Evolutionary conservation across 2,113 vertebrate genomes (phyloP), one percentile per base, ranked within the genome.

Genomic region (Rhynchomys soricoides): DNA sequence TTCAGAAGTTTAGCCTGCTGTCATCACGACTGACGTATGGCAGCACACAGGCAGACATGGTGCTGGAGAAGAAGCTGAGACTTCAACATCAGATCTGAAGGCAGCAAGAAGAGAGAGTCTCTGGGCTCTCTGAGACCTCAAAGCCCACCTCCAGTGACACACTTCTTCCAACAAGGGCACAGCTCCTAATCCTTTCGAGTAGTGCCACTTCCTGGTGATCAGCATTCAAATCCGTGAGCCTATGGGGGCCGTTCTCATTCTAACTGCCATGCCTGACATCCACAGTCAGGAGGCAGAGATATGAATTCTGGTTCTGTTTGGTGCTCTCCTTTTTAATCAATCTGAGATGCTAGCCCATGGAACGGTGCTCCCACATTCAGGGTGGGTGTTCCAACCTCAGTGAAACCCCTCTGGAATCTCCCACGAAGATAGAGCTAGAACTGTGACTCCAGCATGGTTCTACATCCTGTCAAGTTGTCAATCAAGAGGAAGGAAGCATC

Each of bases 181-280:
- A 34, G 45, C 16, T 52, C 75, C 48, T 57, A 57, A 57, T n/a
- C 34, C 50, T n/a, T 55, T 50, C 17, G n/a, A 37, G 77, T 52
- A 79, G 48, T 34, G 48, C 17, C 19, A 55, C 34, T 19, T 50
- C 50, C 78, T 37, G 50, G 19, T 13, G 78, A 52, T 31, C 77
- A 34, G 77, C 21, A 52, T 78, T 34, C 48, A 34, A 19, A 79
- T 37, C 17, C 4, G 9, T 48, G 43, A 77, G 26, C 45, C 74
- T 31, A 5, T 55, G 48, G 77, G 40, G 50, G 34, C 19, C 34
- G 10, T 55, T 79, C 31, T 81, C 78, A 81, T n/a, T 55, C 78
- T n/a, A 34, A 37, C 17, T 17, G 19, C 19, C 10, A 1, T 37
- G 3, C 10, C 13, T 7, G 37, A 24, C 11, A 7, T 4, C 31